Evolutionary conservation across 2,113 vertebrate genomes (phyloP).

Genomic region (Python bivittatus): DNA sequence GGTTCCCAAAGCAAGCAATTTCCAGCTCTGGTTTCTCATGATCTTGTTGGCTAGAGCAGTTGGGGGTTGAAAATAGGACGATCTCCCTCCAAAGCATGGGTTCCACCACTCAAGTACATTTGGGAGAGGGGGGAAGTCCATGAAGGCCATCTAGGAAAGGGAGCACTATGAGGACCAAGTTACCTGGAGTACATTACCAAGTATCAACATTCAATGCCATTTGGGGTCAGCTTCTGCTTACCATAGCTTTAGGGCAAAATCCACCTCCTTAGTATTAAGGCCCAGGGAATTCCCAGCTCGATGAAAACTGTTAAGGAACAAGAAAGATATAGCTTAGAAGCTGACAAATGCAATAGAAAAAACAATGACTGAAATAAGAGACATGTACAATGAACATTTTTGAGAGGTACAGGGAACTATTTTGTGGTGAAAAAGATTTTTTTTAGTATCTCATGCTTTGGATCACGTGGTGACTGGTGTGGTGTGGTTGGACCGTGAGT

Average conservation of each 20-base stretch:
- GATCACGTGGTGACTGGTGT: background rate
- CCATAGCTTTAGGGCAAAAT: slow-evolving; percentile 33
- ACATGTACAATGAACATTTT: too few species aligned
- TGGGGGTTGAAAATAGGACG: too few species aligned
- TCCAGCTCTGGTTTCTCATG: too few species aligned
- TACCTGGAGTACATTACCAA: background rate
- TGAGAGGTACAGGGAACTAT: too few species aligned
- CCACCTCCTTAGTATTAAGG: slow-evolving; percentile 21
- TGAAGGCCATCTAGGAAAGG: background rate
- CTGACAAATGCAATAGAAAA: background rate
- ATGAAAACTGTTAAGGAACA: slow-evolving; percentile 39
- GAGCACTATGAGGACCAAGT: background rate
- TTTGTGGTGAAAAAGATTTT: background rate
- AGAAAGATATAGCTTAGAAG: slow-evolving; percentile 36
- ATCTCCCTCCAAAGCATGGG: background rate
- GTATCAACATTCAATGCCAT: slow-evolving; percentile 52
- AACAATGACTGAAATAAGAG: slow-evolving; percentile 19
- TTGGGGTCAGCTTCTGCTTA: slow-evolving; percentile 20
- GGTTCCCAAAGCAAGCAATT: too few species aligned
- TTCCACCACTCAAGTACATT: background rate
- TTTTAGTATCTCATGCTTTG: background rate
- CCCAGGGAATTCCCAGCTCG: background rate
- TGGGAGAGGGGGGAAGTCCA: background rate
- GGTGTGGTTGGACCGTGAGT: background rate
- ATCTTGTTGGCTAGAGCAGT: too few species aligned